Percentiles rank a stretch among this genome's conserved stretches.
phyloP scores from a whole-genome alignment of 2,888 invertebrate genomes.

The Cryptophagus acutangulus region DNA sequence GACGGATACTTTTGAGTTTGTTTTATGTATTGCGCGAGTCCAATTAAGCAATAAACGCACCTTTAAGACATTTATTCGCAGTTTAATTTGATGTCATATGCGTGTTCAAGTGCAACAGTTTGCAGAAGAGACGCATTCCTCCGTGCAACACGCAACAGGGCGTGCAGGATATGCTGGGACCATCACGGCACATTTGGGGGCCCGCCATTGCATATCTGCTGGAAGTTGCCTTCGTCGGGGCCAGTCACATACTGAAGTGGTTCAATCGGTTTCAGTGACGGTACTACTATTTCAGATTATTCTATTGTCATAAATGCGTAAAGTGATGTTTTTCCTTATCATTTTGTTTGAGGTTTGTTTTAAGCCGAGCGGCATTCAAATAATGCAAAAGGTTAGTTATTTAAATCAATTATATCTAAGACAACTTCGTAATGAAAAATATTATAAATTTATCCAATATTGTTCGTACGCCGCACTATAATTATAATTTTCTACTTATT shows the following conservation, averaged over 20 bases:
- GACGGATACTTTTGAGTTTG: too few species aligned
- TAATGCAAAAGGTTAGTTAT: too few species aligned
- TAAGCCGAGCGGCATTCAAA: too few species aligned
- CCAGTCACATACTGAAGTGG: constrained; percentile 16
- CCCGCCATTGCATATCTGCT: constrained; percentile 33
- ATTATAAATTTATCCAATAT: too few species aligned
- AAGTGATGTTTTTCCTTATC: background rate
- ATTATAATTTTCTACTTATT: too few species aligned
- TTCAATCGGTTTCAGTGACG: constrained; percentile 10
- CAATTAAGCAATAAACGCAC: constrained; percentile 26
- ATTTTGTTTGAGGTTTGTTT: background rate
- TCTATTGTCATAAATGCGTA: too few species aligned
- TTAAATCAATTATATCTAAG: too few species aligned
- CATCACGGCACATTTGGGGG: constrained; percentile 44
- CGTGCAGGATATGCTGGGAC: constrained; percentile 41
- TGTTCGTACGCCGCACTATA: too few species aligned
- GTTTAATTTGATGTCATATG: constrained; percentile 31
- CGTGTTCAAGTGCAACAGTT: constrained; percentile 34
- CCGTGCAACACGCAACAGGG: constrained; percentile 43
- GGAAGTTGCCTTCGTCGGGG: constrained; percentile 24
- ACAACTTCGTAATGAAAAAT: too few species aligned
- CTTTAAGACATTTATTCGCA: constrained; percentile 25
- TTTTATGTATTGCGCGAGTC: too few species aligned
- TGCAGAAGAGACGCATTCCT: constrained; percentile 37
- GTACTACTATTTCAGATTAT: too few species aligned